These are phyloP conservation scores for Anoplolepis gracilipes DNA, from an alignment of 1,140 invertebrate species.

Conservation along the genomic window DNA sequence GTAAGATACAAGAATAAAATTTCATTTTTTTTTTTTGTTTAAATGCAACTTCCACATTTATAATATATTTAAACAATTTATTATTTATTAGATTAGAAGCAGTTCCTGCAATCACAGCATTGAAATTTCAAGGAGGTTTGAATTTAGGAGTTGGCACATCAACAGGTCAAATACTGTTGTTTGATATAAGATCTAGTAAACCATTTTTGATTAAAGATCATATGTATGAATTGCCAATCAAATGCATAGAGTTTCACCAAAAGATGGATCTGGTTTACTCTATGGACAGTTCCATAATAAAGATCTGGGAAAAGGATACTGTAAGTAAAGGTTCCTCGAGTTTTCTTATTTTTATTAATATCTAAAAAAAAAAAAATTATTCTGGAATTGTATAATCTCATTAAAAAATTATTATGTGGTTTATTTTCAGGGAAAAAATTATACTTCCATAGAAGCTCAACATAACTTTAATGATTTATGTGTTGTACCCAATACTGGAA, in stretches of 20 bases:
- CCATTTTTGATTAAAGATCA: conserved; percentile 97
- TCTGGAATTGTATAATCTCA: background rate
- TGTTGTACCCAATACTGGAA: conserved; percentile 94
- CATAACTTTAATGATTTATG: conserved; percentile 96
- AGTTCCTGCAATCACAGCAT: conserved; percentile 92
- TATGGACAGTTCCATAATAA: conserved; percentile 96
- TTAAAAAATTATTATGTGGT: background rate
- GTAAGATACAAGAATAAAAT: conserved; percentile 80
- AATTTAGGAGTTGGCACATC: conserved; percentile 96
- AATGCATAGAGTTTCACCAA: conserved; percentile 94
- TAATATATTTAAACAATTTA: background rate
- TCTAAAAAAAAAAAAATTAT: conserved; percentile 27
- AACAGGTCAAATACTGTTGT: conserved; percentile 97
- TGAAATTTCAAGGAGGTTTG: conserved; percentile 93
- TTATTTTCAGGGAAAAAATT: conserved; percentile 93
- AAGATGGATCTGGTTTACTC: conserved; percentile 94
- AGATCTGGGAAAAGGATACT: conserved; percentile 97
- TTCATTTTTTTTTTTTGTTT: background rate
- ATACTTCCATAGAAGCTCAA: conserved; percentile 96
- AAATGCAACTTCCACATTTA: background rate
- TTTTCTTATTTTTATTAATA: conserved; percentile 29
- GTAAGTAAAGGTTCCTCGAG: conserved; percentile 86
- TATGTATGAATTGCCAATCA: conserved; percentile 97
- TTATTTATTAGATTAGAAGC: conserved; percentile 46
- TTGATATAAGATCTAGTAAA: conserved; percentile 97